Evolutionary conservation across 2,888 invertebrate species (phyloP), one percentile per base, ranked within the genome.

Genomic region (Bombylius major): DNA sequence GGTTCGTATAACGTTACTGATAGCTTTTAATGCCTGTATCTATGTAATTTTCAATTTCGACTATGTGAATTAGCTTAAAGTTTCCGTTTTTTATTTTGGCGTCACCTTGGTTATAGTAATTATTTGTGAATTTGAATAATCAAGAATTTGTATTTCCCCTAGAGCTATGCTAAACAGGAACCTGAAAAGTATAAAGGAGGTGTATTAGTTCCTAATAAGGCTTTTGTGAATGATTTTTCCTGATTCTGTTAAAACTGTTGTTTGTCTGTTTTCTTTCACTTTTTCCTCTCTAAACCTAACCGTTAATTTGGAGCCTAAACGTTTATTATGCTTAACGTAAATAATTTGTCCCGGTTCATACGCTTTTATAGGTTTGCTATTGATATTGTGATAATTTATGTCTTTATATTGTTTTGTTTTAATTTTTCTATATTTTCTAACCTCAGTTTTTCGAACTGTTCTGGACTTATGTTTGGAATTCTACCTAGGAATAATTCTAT

Each of bases 321-420:
- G 47, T 53, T 58, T 59, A 36, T 56, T 58, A 50, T 48, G 50
- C 48, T 46, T 55, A 6, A 57, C 57, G 46, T 50, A 57, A 42
- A 59, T 52, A n/a, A 42, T 53, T 49, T 58, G 44, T 13, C 56
- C 54, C 31, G 34, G 45, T 11, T 52, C 42, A 14, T 57, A 59
- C 5, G 47, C 39, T 55, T 58, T 61, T 23, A 53, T 55, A n/a
- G 50, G 42, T 34, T 58, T 31, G 11, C 57, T 51, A 7, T 44
- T 52, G 50, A 58, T 57, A 14, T 59, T 60, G 42, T 58, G 59
- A n/a, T 57, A 46, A 47, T 51, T 49, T 31, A 59, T 39, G 11
- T 62, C 59, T 8, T 5, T 36, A 36, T 6, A 8, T 36, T 36
- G 36, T 36, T 36, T 36, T 8, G 8, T 36, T 52, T 51, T 51